Conservation (phyloP, 2,797 vertebrate species). For the Oreonectes daqikongensis region DNA sequence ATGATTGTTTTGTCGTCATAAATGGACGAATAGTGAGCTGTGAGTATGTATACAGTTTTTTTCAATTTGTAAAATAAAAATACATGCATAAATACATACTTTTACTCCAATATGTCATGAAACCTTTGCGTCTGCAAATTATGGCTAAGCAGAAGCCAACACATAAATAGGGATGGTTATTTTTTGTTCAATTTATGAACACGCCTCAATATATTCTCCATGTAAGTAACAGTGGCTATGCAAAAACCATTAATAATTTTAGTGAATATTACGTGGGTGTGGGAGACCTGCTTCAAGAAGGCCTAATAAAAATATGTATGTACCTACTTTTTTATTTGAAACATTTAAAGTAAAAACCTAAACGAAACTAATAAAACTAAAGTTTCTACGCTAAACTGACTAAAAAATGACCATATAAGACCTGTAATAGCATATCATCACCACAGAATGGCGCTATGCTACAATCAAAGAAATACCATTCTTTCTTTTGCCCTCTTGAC, state of each 20-base stretch:
- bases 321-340: no score
- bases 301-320: no score
- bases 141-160: neutral
- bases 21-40: neutral
- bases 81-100: no score
- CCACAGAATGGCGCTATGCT: conserved; percentile 22
- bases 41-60: neutral
- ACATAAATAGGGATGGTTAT: conserved; percentile 11
- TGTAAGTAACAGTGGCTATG: neutral
- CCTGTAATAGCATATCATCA: conserved; percentile 19
- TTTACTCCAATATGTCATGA: neutral
- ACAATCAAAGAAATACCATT: conserved; percentile 15
- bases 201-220: neutral
- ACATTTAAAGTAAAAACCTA: no score
- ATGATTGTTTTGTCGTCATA: neutral
- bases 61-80: no score
- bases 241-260: neutral
- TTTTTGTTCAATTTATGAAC: conserved; percentile 18
- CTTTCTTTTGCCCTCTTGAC: no score
- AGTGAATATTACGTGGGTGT: no score
- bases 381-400: no score
- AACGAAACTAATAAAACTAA: no score
- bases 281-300: no score
- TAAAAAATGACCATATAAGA: no score
- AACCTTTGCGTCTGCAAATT: neutral